Evolutionary conservation across 2,797 vertebrate genomes (phyloP).

Genomic region (Lutjanus argentimaculatus): DNA sequence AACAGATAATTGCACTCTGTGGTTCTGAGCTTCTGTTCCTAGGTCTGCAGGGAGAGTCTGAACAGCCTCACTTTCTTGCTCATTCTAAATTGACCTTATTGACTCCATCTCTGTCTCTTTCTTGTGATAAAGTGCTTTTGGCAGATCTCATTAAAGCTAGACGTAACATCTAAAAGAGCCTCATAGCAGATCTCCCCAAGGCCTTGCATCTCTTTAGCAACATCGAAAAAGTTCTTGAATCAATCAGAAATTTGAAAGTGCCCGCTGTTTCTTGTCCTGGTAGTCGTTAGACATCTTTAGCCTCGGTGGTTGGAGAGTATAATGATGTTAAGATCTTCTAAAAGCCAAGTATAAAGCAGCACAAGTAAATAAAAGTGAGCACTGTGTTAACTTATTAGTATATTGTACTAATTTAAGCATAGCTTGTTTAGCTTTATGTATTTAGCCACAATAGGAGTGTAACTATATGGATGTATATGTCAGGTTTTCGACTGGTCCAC

Average conservation of each 20-base stretch:
- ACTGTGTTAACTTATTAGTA: slow-evolving; percentile 1
- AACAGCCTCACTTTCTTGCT: slow-evolving; percentile 53
- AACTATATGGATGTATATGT: background rate
- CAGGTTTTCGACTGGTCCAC: background rate
- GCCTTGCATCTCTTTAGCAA: slow-evolving; percentile 65
- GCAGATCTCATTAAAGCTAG: slow-evolving; percentile 78
- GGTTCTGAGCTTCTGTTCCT: slow-evolving; percentile 33
- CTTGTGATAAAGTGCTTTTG: slow-evolving; percentile 75
- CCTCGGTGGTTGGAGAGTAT: slow-evolving; percentile 13
- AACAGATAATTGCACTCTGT: slow-evolving; percentile 51
- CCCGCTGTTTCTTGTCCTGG: slow-evolving; percentile 31
- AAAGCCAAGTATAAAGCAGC: slow-evolving; percentile 26
- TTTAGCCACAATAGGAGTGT: background rate
- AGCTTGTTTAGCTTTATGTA: background rate
- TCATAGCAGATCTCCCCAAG: slow-evolving; percentile 63
- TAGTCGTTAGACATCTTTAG: slow-evolving; percentile 32
- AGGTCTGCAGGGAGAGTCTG: slow-evolving; percentile 54
- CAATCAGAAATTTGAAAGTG: slow-evolving; percentile 71
- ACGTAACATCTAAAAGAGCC: slow-evolving; percentile 68
- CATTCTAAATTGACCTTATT: slow-evolving; percentile 72
- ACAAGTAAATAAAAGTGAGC: slow-evolving; percentile 14
- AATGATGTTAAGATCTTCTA: slow-evolving; percentile 24
- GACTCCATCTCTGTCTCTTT: slow-evolving; percentile 71
- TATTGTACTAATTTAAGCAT: background rate
- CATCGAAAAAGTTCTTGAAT: slow-evolving; percentile 67